Percentiles rank a stretch among this genome's conserved stretches.
phyloP scores from a whole-genome alignment of 2,888 invertebrate genomes.

The Microctonus aethiopoides region DNA sequence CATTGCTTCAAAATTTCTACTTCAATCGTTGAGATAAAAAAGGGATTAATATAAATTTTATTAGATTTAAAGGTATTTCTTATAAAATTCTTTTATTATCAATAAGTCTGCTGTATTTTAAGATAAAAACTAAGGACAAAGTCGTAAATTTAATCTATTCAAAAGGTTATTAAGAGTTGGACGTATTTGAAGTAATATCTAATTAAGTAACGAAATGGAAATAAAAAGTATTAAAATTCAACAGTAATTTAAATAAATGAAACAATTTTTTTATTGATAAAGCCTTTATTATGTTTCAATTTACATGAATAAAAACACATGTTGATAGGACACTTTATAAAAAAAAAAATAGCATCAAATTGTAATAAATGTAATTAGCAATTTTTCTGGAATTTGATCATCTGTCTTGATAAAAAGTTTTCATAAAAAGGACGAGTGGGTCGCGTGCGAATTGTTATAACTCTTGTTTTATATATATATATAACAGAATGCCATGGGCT shows the following conservation, averaged over 20 bases:
- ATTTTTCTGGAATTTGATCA: not conserved
- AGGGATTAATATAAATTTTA: not conserved
- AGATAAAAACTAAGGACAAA: too few species aligned
- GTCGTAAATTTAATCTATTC: too few species aligned
- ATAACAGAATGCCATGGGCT: constrained; percentile 11
- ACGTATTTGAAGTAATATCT: not conserved
- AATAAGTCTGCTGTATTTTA: too few species aligned
- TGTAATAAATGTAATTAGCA: not conserved
- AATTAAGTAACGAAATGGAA: not conserved
- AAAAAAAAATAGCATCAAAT: not conserved
- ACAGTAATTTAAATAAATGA: not conserved
- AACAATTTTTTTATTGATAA: not conserved
- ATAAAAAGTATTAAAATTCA: not conserved
- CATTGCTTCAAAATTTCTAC: too few species aligned
- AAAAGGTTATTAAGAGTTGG: too few species aligned
- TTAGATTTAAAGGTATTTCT: too few species aligned
- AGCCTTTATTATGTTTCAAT: not conserved
- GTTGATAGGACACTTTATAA: too few species aligned
- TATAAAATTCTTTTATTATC: too few species aligned
- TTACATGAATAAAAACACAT: not conserved
- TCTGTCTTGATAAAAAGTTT: constrained; percentile 1
- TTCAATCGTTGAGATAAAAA: too few species aligned
- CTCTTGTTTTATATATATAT: constrained; percentile 9
- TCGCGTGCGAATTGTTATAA: constrained; percentile 21
- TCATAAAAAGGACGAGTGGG: not conserved